Percentiles rank a stretch among this genome's conserved stretches.
Evolutionary conservation across 2,888 invertebrate genomes (phyloP).

Genomic region (Melieria crassipennis): DNA sequence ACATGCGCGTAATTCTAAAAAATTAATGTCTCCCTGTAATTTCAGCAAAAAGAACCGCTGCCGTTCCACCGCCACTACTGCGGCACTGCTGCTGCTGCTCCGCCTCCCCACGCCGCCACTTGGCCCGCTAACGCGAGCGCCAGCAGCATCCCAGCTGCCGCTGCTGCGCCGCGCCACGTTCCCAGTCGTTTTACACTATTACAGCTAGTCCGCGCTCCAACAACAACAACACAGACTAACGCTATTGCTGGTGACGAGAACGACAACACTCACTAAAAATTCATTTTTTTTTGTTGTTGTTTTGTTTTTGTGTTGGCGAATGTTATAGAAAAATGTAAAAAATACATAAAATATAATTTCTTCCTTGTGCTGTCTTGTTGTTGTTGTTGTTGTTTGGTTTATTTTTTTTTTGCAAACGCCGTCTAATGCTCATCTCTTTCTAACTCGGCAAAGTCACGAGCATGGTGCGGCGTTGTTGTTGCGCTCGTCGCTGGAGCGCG

Average conservation of each 20-base stretch:
- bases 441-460: slow-evolving; percentile 55
- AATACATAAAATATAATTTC: slow-evolving; percentile 46
- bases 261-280: slow-evolving; percentile 43
- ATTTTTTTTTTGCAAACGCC: slow-evolving; percentile 27
- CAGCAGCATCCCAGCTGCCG: not conserved
- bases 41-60: slow-evolving; percentile 47
- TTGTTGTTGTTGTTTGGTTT: slow-evolving; percentile 36
- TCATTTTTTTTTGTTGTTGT: slow-evolving; percentile 21
- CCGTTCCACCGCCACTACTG: slow-evolving; percentile 18
- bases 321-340: slow-evolving; percentile 58
- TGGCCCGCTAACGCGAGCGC: not conserved
- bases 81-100: not conserved
- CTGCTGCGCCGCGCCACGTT: too few relatives aligned
- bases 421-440: slow-evolving; percentile 66
- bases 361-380: slow-evolving; percentile 14
- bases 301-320: slow-evolving; percentile 31
- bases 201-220: not conserved
- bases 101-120: not conserved
- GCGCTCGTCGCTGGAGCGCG: not conserved
- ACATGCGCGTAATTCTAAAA: slow-evolving; percentile 55
- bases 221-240: not conserved
- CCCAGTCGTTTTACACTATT: too few relatives aligned
- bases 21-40: slow-evolving; percentile 60
- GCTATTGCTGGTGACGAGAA: not conserved
- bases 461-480: not conserved